Evolutionary conservation across 1,140 invertebrate genomes (phyloP).

Genomic region (Dreissena polymorpha): DNA sequence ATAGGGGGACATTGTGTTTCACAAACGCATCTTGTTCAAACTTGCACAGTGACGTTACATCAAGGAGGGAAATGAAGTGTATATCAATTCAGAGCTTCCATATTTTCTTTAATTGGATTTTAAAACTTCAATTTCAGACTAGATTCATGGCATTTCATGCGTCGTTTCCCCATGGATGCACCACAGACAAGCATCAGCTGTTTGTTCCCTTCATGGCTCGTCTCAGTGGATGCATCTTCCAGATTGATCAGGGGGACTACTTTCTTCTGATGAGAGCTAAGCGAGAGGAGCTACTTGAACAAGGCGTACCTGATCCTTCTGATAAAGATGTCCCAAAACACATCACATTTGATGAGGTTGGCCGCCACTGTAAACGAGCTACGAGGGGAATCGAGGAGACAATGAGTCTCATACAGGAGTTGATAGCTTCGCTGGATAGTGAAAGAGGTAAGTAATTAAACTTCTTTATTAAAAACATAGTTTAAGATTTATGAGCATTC

Average conservation of each 20-base stretch:
- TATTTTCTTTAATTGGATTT: too few relatives aligned
- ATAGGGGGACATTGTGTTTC: too few relatives aligned
- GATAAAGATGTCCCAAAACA: constrained; percentile 35
- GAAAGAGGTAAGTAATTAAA: constrained; percentile 22
- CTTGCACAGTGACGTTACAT: too few relatives aligned
- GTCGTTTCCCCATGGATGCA: constrained; percentile 57
- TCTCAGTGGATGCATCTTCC: constrained; percentile 60
- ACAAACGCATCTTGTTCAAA: too few relatives aligned
- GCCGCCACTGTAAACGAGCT: constrained; percentile 56
- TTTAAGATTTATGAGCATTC: too few relatives aligned
- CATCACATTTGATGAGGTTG: constrained; percentile 54
- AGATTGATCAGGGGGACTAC: constrained; percentile 56
- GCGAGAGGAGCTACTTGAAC: constrained; percentile 27
- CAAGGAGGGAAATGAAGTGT: too few relatives aligned
- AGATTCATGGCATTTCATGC: constrained; percentile 72
- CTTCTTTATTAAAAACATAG: too few relatives aligned
- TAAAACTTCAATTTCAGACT: too few relatives aligned
- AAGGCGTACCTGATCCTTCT: background rate
- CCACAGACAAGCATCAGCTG: constrained; percentile 61
- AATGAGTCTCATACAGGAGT: constrained; percentile 26
- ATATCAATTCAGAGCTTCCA: too few relatives aligned
- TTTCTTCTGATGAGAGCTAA: constrained; percentile 56
- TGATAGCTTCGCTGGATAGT: constrained; percentile 48
- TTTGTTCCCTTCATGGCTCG: constrained; percentile 59
- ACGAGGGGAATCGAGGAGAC: too few relatives aligned